Evolutionary conservation across 2,113 vertebrate genomes (phyloP).

Genomic region (Hystrix cristata): DNA sequence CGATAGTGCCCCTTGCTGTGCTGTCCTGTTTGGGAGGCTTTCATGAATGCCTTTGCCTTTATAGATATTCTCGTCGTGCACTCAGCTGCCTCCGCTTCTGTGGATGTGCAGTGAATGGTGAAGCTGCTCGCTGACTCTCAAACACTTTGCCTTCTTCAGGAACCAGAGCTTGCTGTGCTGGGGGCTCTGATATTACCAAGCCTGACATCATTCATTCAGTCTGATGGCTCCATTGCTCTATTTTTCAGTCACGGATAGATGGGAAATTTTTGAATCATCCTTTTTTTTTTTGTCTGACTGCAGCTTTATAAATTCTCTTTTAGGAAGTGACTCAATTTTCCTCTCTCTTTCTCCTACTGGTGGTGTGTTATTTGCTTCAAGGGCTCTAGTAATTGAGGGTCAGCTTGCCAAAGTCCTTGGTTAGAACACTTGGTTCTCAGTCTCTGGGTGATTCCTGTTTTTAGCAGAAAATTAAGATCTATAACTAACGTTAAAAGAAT

Average conservation of each 20-base stretch:
- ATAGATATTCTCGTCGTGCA: conserved; percentile 16
- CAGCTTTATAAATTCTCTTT: conserved; percentile 73
- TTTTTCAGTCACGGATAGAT: conserved; percentile 81
- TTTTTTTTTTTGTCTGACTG: conserved; percentile 78
- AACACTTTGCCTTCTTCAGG: conserved; percentile 75
- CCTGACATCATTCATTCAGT: conserved; percentile 76
- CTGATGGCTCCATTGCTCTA: conserved; percentile 77
- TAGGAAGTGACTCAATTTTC: conserved; percentile 55
- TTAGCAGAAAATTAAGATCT: neutral
- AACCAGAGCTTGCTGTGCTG: conserved; percentile 70
- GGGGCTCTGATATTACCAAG: conserved; percentile 74
- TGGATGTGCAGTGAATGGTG: conserved; percentile 61
- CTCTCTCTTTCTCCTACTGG: neutral
- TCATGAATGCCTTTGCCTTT: conserved; percentile 54
- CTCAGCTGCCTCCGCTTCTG: conserved; percentile 55
- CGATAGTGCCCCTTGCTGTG: conserved; percentile 54
- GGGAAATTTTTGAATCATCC: conserved; percentile 77
- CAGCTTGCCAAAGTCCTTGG: neutral
- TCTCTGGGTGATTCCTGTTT: neutral
- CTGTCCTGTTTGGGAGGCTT: conserved; percentile 32
- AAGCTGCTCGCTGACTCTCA: conserved; percentile 77
- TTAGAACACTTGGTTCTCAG: neutral
- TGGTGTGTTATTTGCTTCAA: conserved; percentile 23
- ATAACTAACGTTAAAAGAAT: neutral
- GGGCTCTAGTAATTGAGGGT: neutral